phyloP scores from a whole-genome alignment of 2,888 invertebrate species.

The Euzetes globulus region DNA sequence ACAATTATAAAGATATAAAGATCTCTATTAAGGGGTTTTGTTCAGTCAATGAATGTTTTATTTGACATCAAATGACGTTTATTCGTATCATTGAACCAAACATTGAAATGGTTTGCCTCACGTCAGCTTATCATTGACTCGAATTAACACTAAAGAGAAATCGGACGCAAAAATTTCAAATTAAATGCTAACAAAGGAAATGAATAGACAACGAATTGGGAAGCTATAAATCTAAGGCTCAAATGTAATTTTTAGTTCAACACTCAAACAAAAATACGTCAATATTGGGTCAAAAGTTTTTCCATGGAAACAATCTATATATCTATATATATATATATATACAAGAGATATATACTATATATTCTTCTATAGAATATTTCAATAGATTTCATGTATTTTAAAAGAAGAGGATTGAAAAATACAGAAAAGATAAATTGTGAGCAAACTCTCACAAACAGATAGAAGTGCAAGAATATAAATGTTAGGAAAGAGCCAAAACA shows the following conservation, averaged over 20 bases:
- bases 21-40: not conserved
- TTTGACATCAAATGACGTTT: conserved; percentile 12
- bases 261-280: conserved; percentile 11
- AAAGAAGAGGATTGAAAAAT: not conserved
- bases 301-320: not conserved
- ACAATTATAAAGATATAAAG: no score
- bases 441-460: conserved; percentile 11
- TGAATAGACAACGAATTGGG: not conserved
- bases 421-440: not conserved
- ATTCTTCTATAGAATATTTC: no score
- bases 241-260: not conserved
- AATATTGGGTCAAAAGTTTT: conserved; percentile 14
- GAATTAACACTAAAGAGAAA: not conserved
- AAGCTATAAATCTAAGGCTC: not conserved
- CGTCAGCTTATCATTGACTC: not conserved
- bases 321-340: no score
- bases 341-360: no score
- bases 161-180: not conserved
- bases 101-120: conserved; percentile 13
- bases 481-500: not conserved
- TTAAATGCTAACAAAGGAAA: not conserved
- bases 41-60: not conserved
- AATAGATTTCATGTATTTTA: not conserved
- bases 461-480: not conserved
- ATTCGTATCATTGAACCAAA: conserved; percentile 6